Percentiles rank a stretch among this genome's conserved stretches.
These are phyloP conservation scores for Astropecten irregularis DNA, from an alignment of 53 echinoderm and acorn worm species.

Conservation along the genomic window DNA sequence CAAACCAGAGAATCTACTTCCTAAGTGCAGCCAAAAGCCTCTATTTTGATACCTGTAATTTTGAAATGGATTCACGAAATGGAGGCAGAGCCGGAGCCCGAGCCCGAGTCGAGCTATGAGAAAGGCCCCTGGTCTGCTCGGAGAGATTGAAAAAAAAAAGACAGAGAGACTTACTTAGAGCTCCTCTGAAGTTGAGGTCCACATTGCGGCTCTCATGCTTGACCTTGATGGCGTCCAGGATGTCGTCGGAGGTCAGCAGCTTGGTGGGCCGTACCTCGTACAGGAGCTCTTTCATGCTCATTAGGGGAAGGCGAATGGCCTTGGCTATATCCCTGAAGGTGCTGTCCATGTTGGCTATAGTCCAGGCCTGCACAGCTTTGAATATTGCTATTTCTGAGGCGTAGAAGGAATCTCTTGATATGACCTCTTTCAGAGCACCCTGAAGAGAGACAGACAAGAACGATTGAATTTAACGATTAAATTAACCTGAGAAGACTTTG, in stretches of 20 bases:
- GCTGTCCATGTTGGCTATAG: constrained; percentile 71
- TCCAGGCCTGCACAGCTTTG: constrained; percentile 83
- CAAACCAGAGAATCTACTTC: no score
- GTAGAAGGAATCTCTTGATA: constrained; percentile 96
- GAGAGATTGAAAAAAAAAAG: no score
- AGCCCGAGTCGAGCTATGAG: no score
- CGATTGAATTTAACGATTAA: no score
- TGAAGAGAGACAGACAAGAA: no score
- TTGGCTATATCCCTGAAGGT: constrained; percentile 74
- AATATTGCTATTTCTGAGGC: constrained; percentile 94
- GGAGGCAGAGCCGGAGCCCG: no score
- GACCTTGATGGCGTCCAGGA: constrained; percentile 94
- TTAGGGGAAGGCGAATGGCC: constrained; percentile 88
- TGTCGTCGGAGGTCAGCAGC: constrained; percentile 81
- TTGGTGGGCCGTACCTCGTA: constrained; percentile 89
- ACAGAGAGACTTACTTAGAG: constrained; percentile 71
- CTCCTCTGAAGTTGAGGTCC: constrained; percentile 92
- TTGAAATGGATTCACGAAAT: no score
- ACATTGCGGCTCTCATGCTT: constrained; percentile 86
- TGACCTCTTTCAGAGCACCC: constrained; percentile 94
- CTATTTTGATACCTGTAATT: no score
- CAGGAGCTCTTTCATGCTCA: constrained; percentile 85
- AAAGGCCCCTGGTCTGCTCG: no score
- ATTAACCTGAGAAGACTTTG: no score
- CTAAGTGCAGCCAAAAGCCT: no score